These are phyloP conservation scores for Rhopilema esculentum DNA, from an alignment of 30 jellyfish, hydroid and myxozoan species.

Conservation along the genomic window DNA sequence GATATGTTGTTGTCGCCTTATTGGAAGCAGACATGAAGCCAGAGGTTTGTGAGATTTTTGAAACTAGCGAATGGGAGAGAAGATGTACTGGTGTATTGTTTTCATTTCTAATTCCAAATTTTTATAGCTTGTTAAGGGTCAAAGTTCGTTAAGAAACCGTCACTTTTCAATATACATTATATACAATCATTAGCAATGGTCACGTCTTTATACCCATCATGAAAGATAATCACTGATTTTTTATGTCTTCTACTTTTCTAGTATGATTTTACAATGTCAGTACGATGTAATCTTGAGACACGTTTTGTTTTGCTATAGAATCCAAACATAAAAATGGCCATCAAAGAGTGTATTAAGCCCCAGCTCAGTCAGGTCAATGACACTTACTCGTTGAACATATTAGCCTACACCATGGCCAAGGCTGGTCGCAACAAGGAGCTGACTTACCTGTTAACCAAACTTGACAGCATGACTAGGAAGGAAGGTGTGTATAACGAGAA, in stretches of 20 bases:
- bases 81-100: background rate
- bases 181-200: too few species aligned
- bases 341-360: conserved; percentile 58
- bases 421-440: conserved; percentile 69
- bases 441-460: conserved; percentile 21
- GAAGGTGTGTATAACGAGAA: conserved; percentile 40
- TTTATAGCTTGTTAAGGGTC: background rate
- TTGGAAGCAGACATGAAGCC: conserved; percentile 73
- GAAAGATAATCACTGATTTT: too few species aligned
- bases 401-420: conserved; percentile 77
- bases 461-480: conserved; percentile 47
- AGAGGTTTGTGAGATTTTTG: conserved; percentile 28
- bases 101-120: background rate
- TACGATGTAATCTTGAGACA: background rate
- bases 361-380: conserved; percentile 64
- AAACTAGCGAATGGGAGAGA: background rate
- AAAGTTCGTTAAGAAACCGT: too few species aligned
- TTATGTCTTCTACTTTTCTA: background rate
- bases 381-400: conserved; percentile 69
- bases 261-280: background rate
- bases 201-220: too few species aligned
- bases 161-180: too few species aligned
- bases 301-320: conserved; percentile 8
- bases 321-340: conserved; percentile 46
- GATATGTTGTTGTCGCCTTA: conserved; percentile 84